These are phyloP conservation scores for Bos taurus DNA, from an alignment of 2,113 vertebrate genomes.

Conservation along the genomic window ARS-UCD2.0 NC_037328.1:13941501-13942000, in stretches of 20 bases:
- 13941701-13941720: background rate
- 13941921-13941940: background rate
- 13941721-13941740: background rate
- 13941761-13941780: background rate
- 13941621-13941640: background rate
- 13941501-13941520: background rate
- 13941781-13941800: background rate
- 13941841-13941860: background rate
- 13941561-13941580: background rate
- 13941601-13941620: background rate
- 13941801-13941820: background rate
- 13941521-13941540: background rate
- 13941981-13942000: background rate
- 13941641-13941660: background rate
- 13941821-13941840: background rate
- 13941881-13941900: background rate
- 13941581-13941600: background rate
- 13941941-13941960: background rate
- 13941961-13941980: background rate
- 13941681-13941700: background rate
- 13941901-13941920: background rate
- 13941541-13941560: background rate
- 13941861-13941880: background rate
- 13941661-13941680: background rate
- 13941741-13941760: background rate